Evolutionary conservation across 2,113 vertebrate genomes (phyloP).

Genomic region (Sisor rabdophorus): DNA sequence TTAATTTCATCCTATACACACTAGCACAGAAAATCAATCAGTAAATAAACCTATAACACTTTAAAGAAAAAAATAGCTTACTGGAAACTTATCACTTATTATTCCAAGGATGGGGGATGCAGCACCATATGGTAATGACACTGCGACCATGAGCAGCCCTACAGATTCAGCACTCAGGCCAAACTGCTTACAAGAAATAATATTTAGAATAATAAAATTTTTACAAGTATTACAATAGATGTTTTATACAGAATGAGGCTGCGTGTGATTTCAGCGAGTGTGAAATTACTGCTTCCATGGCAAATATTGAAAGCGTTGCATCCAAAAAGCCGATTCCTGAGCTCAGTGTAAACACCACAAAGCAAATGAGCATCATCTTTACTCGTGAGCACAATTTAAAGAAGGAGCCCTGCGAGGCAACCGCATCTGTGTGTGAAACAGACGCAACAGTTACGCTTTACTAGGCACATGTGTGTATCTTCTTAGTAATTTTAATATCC

Average conservation of each 20-base stretch:
- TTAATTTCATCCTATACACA: background rate
- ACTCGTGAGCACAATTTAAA: conserved; percentile 72
- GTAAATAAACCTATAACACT: background rate
- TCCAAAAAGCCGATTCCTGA: conserved; percentile 85
- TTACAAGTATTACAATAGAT: background rate
- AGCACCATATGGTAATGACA: conserved; percentile 79
- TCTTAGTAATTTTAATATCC: background rate
- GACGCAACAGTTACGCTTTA: conserved; percentile 10
- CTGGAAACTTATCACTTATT: conserved; percentile 84
- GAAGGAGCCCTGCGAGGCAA: conserved; percentile 77
- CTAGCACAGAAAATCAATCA: background rate
- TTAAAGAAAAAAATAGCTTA: conserved; percentile 58
- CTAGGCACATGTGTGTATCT: background rate
- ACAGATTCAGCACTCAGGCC: conserved; percentile 79
- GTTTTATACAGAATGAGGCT: background rate
- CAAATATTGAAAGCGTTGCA: conserved; percentile 86
- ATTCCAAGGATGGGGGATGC: conserved; percentile 84
- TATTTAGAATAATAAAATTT: background rate
- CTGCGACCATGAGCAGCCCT: conserved; percentile 85
- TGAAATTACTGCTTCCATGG: conserved; percentile 74
- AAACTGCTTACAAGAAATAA: conserved; percentile 70
- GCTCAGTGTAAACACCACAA: conserved; percentile 78
- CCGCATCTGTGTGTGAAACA: conserved; percentile 64
- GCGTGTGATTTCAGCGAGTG: background rate
- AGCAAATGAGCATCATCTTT: conserved; percentile 77